Percentiles rank a stretch among this genome's conserved stretches.
phyloP scores from a whole-genome alignment of 2,113 vertebrate genomes.

The Corvus hawaiiensis region DNA sequence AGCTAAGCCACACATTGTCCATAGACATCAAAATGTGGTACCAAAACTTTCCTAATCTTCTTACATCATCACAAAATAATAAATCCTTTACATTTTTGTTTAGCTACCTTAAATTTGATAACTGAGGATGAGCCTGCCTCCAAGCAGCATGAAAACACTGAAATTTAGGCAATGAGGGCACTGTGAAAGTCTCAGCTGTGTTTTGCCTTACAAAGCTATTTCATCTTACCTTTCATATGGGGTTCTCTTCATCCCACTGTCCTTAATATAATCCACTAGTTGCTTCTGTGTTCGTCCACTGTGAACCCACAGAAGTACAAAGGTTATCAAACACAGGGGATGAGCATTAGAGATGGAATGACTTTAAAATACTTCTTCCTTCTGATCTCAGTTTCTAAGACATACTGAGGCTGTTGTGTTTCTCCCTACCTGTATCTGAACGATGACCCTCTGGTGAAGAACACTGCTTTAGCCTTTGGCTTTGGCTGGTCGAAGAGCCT shows the following conservation, averaged over 20 bases:
- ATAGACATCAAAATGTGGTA: neutral
- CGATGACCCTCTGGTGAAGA: slow-evolving; percentile 92
- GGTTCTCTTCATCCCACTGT: slow-evolving; percentile 82
- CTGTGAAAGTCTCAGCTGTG: neutral
- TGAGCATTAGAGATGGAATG: neutral
- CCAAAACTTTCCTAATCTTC: neutral
- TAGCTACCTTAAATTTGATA: neutral
- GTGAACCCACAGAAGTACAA: slow-evolving; percentile 41
- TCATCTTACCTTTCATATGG: slow-evolving; percentile 86
- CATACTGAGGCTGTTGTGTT: neutral
- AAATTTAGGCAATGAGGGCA: neutral
- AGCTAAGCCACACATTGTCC: neutral
- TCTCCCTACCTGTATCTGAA: slow-evolving; percentile 93
- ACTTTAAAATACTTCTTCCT: neutral
- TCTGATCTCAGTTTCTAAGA: neutral
- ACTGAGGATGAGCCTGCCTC: neutral
- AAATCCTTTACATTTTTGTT: neutral
- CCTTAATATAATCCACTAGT: slow-evolving; percentile 88
- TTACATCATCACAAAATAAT: neutral
- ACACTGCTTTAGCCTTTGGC: slow-evolving; percentile 85
- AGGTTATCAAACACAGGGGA: neutral
- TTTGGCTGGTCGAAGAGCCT: slow-evolving; percentile 90
- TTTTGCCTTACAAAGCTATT: neutral
- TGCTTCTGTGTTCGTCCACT: slow-evolving; percentile 97
- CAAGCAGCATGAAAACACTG: neutral